These are phyloP conservation scores for Danio tinwini DNA, from an alignment of 2,797 vertebrate genomes.

Conservation along the genomic window DNA sequence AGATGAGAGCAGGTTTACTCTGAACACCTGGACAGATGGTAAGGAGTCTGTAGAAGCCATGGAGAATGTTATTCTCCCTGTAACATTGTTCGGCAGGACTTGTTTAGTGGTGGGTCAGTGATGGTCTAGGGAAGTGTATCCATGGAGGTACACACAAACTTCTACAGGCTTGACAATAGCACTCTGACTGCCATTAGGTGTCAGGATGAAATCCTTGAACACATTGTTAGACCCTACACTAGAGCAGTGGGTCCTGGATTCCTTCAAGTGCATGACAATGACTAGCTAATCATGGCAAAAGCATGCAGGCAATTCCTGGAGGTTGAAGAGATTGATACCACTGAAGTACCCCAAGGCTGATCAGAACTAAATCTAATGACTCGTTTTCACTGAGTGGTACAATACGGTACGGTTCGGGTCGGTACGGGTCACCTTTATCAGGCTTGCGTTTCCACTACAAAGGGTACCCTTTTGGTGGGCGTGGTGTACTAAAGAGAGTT, in stretches of 20 bases:
- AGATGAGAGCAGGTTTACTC: no score
- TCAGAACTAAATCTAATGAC: no score
- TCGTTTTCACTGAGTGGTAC: no score
- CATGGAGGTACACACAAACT: conserved; percentile 4
- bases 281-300: neutral
- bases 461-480: no score
- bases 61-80: conserved; percentile 34
- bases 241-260: neutral
- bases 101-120: neutral
- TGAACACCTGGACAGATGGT: neutral
- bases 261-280: neutral
- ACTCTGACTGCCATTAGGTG: no score
- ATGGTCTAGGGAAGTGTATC: neutral
- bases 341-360: neutral
- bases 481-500: no score
- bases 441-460: no score
- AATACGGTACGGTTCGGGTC: no score
- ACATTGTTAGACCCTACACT: neutral
- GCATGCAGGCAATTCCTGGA: neutral
- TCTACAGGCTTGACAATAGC: no score
- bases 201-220: neutral
- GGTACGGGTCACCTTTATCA: no score
- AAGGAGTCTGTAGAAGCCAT: conserved; percentile 32
- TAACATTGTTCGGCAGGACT: conserved; percentile 41
- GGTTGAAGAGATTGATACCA: neutral